Conservation (phyloP, 2,797 vertebrate species). For the Muraenolepis orangiensis region DNA sequence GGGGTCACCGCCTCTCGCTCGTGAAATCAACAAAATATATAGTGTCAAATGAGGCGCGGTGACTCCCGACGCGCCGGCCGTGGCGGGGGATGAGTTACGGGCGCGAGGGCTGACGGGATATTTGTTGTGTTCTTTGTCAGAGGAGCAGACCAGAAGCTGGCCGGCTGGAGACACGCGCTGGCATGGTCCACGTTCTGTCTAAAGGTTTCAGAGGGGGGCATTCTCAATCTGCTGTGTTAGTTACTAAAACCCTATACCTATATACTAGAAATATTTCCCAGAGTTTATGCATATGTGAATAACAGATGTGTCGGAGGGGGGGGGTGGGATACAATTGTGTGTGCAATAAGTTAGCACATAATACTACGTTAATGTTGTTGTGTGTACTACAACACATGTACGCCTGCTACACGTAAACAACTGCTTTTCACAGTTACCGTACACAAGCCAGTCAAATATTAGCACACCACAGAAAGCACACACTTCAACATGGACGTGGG, state of each 20-base stretch:
- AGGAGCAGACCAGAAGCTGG: conserved; percentile 8
- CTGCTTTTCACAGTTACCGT: neutral
- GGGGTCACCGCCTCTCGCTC: conserved; percentile 60
- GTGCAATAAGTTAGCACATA: neutral
- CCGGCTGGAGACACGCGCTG: conserved; percentile 27
- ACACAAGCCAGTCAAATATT: neutral
- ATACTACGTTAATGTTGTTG: neutral
- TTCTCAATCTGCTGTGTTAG: neutral
- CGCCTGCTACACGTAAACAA: neutral
- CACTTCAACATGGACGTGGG: too few relatives aligned
- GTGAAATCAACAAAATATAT: conserved; percentile 69
- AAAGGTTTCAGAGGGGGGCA: neutral
- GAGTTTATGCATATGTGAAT: neutral
- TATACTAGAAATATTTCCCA: neutral
- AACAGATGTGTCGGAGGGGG: neutral
- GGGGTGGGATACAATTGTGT: neutral
- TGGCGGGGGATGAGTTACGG: conserved; percentile 61
- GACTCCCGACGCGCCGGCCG: conserved; percentile 54
- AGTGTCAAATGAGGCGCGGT: conserved; percentile 64
- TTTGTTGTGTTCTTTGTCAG: conserved; percentile 35
- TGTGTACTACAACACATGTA: neutral
- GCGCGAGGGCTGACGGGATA: conserved; percentile 38
- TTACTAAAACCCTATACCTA: neutral
- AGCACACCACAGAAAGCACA: too few relatives aligned
- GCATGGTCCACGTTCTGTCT: neutral